Evolutionary conservation across 2,113 vertebrate species (phyloP).

Genomic region (Petromus typicus): DNA sequence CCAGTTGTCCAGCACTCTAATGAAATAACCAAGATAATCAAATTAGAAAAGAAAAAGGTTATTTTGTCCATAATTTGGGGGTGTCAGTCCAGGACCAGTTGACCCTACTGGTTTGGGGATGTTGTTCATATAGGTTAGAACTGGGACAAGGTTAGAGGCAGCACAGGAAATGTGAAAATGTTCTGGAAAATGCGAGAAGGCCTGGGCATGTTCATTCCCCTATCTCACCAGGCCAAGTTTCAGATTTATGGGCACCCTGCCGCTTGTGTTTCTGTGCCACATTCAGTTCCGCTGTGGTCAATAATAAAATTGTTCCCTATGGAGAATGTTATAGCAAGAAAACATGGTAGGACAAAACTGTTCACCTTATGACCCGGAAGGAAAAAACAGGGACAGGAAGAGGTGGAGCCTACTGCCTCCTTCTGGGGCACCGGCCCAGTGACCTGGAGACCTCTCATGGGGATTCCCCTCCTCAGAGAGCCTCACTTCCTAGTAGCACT

Average conservation of each 20-base stretch:
- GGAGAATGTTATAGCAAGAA: no score
- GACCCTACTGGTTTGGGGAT: no score
- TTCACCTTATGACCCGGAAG: neutral
- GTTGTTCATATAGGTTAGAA: neutral
- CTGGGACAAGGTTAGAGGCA: neutral
- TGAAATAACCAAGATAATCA: no score
- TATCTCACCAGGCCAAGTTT: neutral
- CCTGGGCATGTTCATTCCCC: no score
- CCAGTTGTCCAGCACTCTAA: no score
- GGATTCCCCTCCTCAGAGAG: no score
- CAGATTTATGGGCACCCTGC: neutral
- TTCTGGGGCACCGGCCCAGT: neutral
- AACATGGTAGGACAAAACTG: neutral
- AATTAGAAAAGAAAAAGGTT: no score
- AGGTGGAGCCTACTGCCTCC: neutral
- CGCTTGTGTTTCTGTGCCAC: neutral
- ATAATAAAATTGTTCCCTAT: neutral
- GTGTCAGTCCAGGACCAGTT: no score
- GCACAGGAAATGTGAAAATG: neutral
- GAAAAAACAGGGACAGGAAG: neutral
- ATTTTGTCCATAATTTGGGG: no score
- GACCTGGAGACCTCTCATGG: neutral
- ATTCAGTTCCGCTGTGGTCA: neutral
- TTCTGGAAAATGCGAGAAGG: neutral
- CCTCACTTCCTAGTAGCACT: neutral